Conservation (phyloP, 1,140 invertebrate species). For the Tetragnatha versicolor region DNA sequence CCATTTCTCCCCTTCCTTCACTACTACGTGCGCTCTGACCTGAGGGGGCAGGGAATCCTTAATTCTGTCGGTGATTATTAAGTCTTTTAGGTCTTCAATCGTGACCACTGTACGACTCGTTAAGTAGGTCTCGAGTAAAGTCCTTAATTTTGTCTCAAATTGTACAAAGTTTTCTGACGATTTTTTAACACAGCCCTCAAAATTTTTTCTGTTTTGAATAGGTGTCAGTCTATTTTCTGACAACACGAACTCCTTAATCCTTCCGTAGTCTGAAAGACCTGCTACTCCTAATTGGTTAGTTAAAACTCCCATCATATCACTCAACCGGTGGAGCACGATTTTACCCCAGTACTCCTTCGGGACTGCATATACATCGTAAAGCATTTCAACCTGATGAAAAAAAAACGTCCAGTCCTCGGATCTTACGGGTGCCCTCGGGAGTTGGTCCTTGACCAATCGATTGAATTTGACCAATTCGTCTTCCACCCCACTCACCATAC, state of each 20-base stretch:
- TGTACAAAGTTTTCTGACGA: background rate
- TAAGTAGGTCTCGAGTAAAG: background rate
- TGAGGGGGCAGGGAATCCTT: too few relatives aligned
- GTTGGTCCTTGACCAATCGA: background rate
- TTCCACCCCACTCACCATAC: background rate
- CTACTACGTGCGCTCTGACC: too few relatives aligned
- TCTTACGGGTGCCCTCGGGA: background rate
- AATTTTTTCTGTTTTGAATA: background rate
- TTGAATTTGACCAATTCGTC: background rate
- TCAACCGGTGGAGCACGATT: background rate
- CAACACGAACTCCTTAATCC: background rate
- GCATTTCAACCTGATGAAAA: background rate
- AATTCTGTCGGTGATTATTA: background rate
- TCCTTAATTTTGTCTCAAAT: background rate
- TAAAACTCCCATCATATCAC: background rate
- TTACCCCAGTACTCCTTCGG: background rate
- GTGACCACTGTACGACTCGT: background rate
- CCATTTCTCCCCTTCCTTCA: too few relatives aligned
- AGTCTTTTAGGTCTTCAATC: background rate
- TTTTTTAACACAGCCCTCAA: background rate
- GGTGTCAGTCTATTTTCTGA: background rate
- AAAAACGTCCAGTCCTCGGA: background rate
- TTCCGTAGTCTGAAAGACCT: background rate
- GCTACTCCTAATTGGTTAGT: background rate
- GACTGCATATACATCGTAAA: background rate